Conservation (phyloP, 92 coral and sea anemone species). For the Epizoanthus illoricatus region DNA sequence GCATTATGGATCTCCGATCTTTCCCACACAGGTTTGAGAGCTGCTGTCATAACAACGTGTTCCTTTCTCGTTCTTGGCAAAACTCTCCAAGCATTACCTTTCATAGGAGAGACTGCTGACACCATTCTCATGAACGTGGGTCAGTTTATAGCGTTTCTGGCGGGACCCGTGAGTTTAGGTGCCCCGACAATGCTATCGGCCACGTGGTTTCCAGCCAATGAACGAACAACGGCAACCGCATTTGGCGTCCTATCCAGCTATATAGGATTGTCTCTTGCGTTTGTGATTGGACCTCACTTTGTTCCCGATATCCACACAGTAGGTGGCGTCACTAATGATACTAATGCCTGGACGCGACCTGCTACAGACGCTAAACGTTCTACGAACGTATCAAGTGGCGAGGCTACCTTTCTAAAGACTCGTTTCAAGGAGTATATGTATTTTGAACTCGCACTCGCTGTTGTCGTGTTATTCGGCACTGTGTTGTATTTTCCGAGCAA, state of each 20-base stretch:
- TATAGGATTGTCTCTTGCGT: slow-evolving; percentile 68
- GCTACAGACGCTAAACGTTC: neutral
- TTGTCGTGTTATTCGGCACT: slow-evolving; percentile 50
- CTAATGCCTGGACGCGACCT: neutral
- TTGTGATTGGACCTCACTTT: slow-evolving; percentile 74
- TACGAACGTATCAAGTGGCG: neutral
- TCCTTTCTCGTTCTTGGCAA: slow-evolving; percentile 61
- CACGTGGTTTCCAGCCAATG: slow-evolving; percentile 82
- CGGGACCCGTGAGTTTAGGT: slow-evolving; percentile 66
- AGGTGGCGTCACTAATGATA: neutral
- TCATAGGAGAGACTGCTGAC: slow-evolving; percentile 18
- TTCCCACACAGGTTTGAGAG: slow-evolving; percentile 61
- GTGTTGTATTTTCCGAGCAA: slow-evolving; percentile 73
- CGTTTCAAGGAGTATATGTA: slow-evolving; percentile 43
- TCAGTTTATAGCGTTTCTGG: slow-evolving; percentile 65
- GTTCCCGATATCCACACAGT: slow-evolving; percentile 38
- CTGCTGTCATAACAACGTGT: slow-evolving; percentile 59
- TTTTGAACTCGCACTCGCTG: slow-evolving; percentile 55
- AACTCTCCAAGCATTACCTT: slow-evolving; percentile 67
- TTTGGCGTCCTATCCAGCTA: slow-evolving; percentile 61
- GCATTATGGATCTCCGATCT: too few species aligned
- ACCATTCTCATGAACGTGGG: slow-evolving; percentile 68
- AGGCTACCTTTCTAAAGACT: slow-evolving; percentile 11
- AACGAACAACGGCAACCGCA: slow-evolving; percentile 87
- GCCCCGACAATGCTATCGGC: slow-evolving; percentile 84